Evolutionary conservation across 2,888 invertebrate genomes (phyloP).

Genomic region (Lissonota sp.): DNA sequence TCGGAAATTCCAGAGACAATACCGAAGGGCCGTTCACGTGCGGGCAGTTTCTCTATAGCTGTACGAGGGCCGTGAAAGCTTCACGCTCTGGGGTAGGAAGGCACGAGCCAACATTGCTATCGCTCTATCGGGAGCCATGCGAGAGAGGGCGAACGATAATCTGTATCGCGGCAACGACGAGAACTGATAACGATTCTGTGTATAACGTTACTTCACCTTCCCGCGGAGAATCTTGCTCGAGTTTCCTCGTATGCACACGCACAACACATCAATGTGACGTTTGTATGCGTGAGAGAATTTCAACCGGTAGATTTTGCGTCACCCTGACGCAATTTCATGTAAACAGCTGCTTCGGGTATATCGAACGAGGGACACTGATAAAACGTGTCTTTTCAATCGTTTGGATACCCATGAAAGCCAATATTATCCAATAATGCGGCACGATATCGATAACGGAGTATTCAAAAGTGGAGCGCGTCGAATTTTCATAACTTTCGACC

Average conservation of each 20-base stretch:
- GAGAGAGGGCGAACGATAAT: conserved; percentile 68
- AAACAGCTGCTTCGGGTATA: conserved; percentile 38
- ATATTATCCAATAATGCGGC: too few species aligned
- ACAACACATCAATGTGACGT: too few species aligned
- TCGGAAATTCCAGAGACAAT: conserved; percentile 51
- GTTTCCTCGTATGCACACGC: neutral
- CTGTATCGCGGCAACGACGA: conserved; percentile 67
- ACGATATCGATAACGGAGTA: too few species aligned
- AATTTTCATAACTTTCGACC: too few species aligned
- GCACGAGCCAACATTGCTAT: conserved; percentile 46
- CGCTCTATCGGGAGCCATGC: conserved; percentile 24
- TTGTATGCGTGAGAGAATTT: conserved; percentile 8
- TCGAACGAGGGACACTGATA: conserved; percentile 1
- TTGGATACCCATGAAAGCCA: neutral
- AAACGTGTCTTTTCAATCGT: conserved; percentile 15
- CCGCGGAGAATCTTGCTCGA: neutral
- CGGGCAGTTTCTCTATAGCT: neutral
- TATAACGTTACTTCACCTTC: conserved; percentile 68
- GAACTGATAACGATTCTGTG: conserved; percentile 71
- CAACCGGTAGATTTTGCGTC: conserved; percentile 30
- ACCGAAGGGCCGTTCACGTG: conserved; percentile 37
- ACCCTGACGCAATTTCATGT: conserved; percentile 41
- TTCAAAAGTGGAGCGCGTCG: too few species aligned
- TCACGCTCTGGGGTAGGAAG: neutral
- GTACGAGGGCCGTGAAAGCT: too few species aligned